phyloP scores from a whole-genome alignment of 2,113 vertebrate genomes.

The Tapirus terrestris region DNA sequence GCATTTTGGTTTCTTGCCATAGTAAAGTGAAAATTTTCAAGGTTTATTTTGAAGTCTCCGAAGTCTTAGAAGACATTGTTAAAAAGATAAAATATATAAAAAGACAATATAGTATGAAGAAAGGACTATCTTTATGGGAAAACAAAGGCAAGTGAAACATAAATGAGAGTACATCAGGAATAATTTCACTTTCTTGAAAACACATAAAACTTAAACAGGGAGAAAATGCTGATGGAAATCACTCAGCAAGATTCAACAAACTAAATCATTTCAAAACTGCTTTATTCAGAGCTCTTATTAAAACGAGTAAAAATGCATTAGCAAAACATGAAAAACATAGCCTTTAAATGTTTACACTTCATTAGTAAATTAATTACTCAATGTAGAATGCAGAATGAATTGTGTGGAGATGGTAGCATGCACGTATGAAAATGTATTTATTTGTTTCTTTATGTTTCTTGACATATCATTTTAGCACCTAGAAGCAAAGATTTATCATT shows the following conservation, averaged over 20 bases:
- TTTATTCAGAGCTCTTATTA: background rate
- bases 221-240: background rate
- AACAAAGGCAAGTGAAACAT: background rate
- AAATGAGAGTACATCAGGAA: background rate
- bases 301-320: background rate
- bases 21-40: background rate
- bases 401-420: background rate
- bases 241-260: background rate
- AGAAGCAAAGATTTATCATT: background rate
- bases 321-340: background rate
- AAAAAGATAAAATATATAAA: background rate
- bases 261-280: background rate
- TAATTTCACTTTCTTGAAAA: background rate
- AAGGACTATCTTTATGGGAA: background rate
- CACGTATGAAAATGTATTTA: background rate
- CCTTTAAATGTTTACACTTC: background rate
- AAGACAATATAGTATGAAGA: background rate
- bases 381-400: background rate
- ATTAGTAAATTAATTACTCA: background rate
- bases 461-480: background rate
- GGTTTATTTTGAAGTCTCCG: conserved; percentile 41
- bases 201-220: background rate
- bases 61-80: background rate
- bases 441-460: background rate
- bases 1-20: conserved; percentile 27